Evolutionary conservation across 2,797 vertebrate species (phyloP).

Genomic region (Cygnus olor): DNA sequence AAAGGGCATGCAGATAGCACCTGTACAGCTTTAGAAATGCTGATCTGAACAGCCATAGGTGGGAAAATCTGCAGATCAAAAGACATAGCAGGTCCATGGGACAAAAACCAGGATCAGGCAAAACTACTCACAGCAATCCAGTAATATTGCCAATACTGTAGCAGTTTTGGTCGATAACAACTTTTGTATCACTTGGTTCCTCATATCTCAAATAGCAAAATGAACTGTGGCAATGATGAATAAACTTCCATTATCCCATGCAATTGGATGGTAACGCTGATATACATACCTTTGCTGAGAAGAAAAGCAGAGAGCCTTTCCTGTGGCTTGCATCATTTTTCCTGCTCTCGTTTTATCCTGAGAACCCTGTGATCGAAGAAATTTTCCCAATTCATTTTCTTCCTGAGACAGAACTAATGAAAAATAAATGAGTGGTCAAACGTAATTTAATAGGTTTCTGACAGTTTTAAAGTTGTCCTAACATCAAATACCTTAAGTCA

Average conservation of each 20-base stretch:
- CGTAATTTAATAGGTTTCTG: not conserved
- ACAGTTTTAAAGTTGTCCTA: slow-evolving; percentile 17
- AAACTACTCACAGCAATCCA: not conserved
- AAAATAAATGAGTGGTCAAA: slow-evolving; percentile 61
- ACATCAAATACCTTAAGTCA: not conserved
- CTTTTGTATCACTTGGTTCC: not conserved
- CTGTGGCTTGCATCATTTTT: slow-evolving; percentile 99
- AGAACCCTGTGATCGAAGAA: slow-evolving; percentile 94
- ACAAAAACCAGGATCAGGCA: not conserved
- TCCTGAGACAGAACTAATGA: slow-evolving; percentile 93
- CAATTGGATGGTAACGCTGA: not conserved
- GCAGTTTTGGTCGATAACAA: not conserved
- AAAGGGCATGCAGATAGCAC: not conserved
- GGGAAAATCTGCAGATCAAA: not conserved
- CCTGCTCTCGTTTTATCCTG: slow-evolving; percentile 96
- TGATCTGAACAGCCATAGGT: not conserved
- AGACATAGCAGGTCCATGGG: accelerated
- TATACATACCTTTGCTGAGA: slow-evolving; percentile 93
- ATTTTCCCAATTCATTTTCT: slow-evolving; percentile 96
- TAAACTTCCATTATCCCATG: not conserved
- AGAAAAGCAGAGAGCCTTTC: slow-evolving; percentile 97
- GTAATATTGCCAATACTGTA: not conserved
- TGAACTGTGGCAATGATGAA: not conserved
- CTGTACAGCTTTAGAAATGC: not conserved
- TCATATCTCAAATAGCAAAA: not conserved